These are phyloP conservation scores for Pollicipes pollicipes DNA, from an alignment of 1,140 invertebrate genomes.

Conservation along the genomic window DNA sequence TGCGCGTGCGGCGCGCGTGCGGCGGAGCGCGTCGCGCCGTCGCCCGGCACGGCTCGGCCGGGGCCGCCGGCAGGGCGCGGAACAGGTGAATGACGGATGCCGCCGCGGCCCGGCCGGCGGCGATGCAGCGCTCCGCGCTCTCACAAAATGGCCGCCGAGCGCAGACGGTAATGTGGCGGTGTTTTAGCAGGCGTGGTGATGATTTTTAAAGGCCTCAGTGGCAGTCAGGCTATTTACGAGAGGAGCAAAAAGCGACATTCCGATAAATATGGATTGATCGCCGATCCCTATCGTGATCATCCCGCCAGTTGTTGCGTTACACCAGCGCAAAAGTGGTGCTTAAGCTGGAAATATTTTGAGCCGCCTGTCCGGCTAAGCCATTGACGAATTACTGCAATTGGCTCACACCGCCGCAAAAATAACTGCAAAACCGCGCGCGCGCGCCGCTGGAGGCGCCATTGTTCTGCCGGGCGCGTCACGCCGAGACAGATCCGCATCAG, in stretches of 20 bases:
- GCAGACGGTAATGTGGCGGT: background rate
- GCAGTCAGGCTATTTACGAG: background rate
- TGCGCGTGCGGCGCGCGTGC: background rate
- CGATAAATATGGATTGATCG: background rate
- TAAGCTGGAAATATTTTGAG: background rate
- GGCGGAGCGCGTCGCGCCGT: background rate
- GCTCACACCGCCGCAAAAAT: background rate
- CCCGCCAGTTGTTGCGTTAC: background rate
- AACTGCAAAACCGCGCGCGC: background rate
- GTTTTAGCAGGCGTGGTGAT: background rate
- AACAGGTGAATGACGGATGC: background rate
- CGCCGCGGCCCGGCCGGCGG: no score
- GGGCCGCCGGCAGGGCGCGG: no score
- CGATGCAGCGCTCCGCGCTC: no score
- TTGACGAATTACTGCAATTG: background rate
- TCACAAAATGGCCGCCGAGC: background rate
- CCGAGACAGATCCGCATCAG: no score
- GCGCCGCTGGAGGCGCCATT: background rate
- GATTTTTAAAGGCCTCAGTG: background rate
- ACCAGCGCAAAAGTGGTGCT: background rate
- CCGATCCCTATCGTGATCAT: background rate
- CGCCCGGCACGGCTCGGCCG: no score
- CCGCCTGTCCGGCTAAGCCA: background rate
- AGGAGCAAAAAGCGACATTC: background rate
- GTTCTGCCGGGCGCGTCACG: no score